Evolutionary conservation across 2,888 invertebrate species (phyloP).

Genomic region (Dasysyrphus albostriatus): DNA sequence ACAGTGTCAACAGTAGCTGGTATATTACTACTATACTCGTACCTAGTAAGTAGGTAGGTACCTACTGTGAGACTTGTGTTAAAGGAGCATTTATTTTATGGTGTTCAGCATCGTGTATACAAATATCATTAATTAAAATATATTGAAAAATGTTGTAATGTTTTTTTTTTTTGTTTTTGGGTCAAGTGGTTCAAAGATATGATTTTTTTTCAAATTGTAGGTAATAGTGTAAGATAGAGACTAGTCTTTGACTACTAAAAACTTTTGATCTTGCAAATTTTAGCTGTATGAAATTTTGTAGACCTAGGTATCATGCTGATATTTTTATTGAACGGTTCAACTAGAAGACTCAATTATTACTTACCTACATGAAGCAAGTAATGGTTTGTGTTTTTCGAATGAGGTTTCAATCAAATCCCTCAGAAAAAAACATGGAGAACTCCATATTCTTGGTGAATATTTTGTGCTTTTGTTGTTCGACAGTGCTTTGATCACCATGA

Average conservation of each 20-base stretch:
- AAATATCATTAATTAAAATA: slow-evolving; percentile 30
- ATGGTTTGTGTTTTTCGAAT: too few species aligned
- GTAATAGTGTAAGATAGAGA: not conserved
- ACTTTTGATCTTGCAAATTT: too few species aligned
- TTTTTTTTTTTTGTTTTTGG: not conserved
- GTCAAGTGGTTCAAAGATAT: not conserved
- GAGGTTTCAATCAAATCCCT: too few species aligned
- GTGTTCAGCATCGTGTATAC: slow-evolving; percentile 17
- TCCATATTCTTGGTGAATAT: too few species aligned
- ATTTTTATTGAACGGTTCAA: too few species aligned
- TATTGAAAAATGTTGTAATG: slow-evolving; percentile 17
- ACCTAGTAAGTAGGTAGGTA: not conserved
- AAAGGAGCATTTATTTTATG: slow-evolving; percentile 11
- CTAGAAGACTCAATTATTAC: too few species aligned
- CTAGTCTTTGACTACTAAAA: not conserved
- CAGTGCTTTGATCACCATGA: too few species aligned
- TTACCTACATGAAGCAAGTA: too few species aligned
- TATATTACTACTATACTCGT: not conserved
- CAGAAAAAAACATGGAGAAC: too few species aligned
- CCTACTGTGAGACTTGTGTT: not conserved
- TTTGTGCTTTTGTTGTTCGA: too few species aligned
- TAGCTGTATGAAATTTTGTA: too few species aligned
- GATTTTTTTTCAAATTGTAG: not conserved
- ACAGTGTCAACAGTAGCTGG: slow-evolving; percentile 34
- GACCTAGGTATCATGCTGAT: too few species aligned